Evolutionary conservation across 2,113 vertebrate species (phyloP).

Genomic region (Bujurquina vittata): DNA sequence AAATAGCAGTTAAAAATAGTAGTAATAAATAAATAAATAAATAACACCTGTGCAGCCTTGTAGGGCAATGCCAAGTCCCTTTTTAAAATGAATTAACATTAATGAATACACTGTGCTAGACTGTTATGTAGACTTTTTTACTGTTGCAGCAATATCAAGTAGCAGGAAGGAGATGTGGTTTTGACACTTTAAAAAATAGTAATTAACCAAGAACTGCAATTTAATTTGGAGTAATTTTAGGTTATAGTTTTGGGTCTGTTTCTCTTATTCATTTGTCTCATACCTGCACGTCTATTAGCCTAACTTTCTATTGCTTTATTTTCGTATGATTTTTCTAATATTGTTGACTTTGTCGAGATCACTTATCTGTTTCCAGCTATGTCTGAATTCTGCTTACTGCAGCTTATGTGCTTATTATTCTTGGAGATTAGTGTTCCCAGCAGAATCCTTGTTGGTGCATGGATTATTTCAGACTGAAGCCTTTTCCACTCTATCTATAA

Average conservation of each 20-base stretch:
- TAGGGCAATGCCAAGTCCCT: too few species aligned
- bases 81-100: too few species aligned
- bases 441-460: constrained; percentile 24
- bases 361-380: constrained; percentile 3
- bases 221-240: not conserved
- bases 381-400: constrained; percentile 10
- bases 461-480: constrained; percentile 2
- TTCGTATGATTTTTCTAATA: not conserved
- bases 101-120: not conserved
- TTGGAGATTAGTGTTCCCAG: constrained; percentile 32
- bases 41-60: too few species aligned
- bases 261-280: not conserved
- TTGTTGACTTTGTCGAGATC: constrained; percentile 2
- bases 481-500: not conserved
- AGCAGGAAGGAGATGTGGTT: not conserved
- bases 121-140: not conserved
- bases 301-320: not conserved
- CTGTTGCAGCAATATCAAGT: not conserved
- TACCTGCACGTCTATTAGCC: not conserved
- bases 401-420: constrained; percentile 34
- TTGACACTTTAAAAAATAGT: not conserved
- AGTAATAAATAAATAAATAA: too few species aligned
- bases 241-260: not conserved
- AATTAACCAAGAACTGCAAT: not conserved
- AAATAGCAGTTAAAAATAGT: not conserved